Evolutionary conservation across 2,797 vertebrate genomes (phyloP), one percentile per base, ranked within the genome.

Genomic region (Vespertilio murinus): DNA sequence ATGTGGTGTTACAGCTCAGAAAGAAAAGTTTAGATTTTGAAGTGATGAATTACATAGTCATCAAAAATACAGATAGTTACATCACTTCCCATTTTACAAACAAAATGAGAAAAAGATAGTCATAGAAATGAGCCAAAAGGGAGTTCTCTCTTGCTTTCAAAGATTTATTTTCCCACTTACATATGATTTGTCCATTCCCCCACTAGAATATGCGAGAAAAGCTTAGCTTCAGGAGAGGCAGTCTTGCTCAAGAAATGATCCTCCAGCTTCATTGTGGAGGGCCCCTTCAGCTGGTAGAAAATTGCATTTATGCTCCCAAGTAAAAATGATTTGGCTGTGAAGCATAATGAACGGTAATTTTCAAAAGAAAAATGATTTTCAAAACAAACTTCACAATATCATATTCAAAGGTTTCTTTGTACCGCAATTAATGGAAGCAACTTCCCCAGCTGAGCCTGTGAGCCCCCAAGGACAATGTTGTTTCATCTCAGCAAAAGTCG

Each of bases 291-390:
- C 45, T 95, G 79, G 80, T n/a, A 49, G 73, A 82, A 79, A 94
- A 90, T 88, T 61, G 47, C n/a, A 73, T 89, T 80, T 95, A 79
- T 91, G 71, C 28, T 89, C 3, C 67, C 54, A 82, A 69, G 67
- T 92, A 40, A 94, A 94, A 91, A 84, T 35, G 20, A 49, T 84
- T 91, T 89, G 30, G 59, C 80, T 67, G 8, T 0, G 4, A 77
- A 70, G 52, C 45, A 87, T 54, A 93, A 75, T 78, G 49, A 78
- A 69, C 49, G 59, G n/a, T 79, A 35, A 89, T 78, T 95, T 93
- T 89, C 87, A 77, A 88, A 94, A 92, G 40, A 30, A 94, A 94
- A 83, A n/a, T 45, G 17, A 78, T 80, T 95, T 82, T 96, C 33
- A 82, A 88, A 91, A 92, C 84, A 88, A 84, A 93, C 65, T n/a